phyloP scores from a whole-genome alignment of 2,797 vertebrate species.

The Phylloscopus collybita region DNA sequence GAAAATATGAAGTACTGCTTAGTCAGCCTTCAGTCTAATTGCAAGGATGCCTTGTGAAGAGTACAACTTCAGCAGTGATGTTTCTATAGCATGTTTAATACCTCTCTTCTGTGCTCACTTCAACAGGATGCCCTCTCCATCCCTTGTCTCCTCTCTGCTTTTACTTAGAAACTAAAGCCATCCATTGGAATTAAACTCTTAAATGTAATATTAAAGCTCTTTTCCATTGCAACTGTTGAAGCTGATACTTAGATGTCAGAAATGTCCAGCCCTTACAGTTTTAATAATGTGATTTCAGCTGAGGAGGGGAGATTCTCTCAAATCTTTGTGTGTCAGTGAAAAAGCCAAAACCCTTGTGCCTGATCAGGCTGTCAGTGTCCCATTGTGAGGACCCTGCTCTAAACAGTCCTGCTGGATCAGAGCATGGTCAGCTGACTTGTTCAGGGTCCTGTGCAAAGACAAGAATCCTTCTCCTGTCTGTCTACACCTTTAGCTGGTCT shows the following conservation, averaged over 20 bases:
- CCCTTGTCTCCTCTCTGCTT: background rate
- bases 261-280: background rate
- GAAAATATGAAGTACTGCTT: background rate
- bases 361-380: background rate
- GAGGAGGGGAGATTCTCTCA: background rate
- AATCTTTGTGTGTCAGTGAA: background rate
- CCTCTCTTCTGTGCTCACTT: background rate
- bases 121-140: background rate
- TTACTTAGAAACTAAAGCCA: background rate
- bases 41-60: background rate
- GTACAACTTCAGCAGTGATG: accelerated
- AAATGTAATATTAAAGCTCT: background rate
- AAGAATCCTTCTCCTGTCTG: background rate
- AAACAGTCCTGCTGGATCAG: too few relatives aligned
- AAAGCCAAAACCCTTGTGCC: background rate
- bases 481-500: background rate
- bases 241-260: background rate
- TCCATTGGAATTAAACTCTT: background rate
- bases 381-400: background rate
- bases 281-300: background rate
- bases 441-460: background rate
- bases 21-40: background rate
- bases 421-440: background rate
- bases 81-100: background rate
- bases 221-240: background rate